Base-by-base conservation (phyloP, 2,113 vertebrate genomes). In the Serilophus lunatus region DNA sequence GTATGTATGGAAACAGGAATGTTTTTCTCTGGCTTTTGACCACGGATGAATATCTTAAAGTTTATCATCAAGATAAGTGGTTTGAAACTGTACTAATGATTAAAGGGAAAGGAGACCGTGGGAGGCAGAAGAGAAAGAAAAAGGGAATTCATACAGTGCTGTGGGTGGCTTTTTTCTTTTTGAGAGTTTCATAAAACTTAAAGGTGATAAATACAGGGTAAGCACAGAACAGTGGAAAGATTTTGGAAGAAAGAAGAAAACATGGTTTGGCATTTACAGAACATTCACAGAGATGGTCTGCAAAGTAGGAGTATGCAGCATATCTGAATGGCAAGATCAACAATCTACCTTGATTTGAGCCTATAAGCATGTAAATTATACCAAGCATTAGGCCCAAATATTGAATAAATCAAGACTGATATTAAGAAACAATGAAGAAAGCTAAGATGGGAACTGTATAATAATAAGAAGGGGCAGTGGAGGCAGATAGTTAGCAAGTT, bases 81-180 rank as follows among this genome's bases (percentile, higher is more conserved):
- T 74, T 88, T 87, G 84, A 84, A 94, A 86, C 29, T 80, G 45
- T 88, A 82, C 82, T 91, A 94, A 78, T 93, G 93, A 95, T 95
- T 86, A 85, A 93, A 96, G 90, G 31, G 47, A 81, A 83, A 88
- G 47, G 45, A 88, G 59, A 47, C 82, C 54, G 88, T 94, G 74
- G 85, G 90, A 94, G 70, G 87, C 44, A 90, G 70, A 76, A 87
- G 60, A 83, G 31, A 25, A 83, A 87, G 68, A 54, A 77, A 88
- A 94, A 38, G 49, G 31, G 40, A 89, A 89, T 51, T 82, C 50
- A 33, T 74, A 70, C 31, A 13, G 90, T 88, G 42, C 35, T 88
- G 88, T 90, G 90, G 79, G 90, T 92, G 90, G 79, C 16, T 90
- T 65, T 65, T 88, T 85, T 88, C 44, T 83, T 75, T 94, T 53